These are phyloP conservation scores for Limanda limanda DNA, from an alignment of 2,113 vertebrate genomes.

Conservation along the genomic window DNA sequence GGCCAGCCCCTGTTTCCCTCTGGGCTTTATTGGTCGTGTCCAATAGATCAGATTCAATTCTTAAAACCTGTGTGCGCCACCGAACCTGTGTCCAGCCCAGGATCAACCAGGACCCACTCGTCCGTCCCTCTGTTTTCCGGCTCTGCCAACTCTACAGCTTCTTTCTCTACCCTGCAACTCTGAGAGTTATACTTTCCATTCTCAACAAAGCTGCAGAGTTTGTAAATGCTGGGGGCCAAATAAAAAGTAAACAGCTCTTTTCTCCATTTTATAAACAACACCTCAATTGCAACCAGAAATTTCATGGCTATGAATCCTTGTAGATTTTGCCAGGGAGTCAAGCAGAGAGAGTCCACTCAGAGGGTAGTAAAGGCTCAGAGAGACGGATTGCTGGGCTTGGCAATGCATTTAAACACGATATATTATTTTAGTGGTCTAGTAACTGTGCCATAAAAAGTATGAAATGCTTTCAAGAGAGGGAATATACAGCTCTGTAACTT, in stretches of 20 bases:
- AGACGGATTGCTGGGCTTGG: constrained; percentile 53
- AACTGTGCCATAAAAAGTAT: constrained; percentile 27
- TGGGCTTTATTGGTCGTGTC: constrained; percentile 41
- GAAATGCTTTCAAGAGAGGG: neutral
- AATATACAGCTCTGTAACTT: neutral
- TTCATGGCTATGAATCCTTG: constrained; percentile 57
- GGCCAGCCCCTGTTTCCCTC: constrained; percentile 6
- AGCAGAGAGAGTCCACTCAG: constrained; percentile 35
- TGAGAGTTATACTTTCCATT: constrained; percentile 70
- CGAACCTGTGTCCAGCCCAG: neutral
- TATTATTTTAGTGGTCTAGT: constrained; percentile 32
- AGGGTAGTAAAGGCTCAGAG: constrained; percentile 55
- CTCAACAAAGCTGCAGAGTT: constrained; percentile 31
- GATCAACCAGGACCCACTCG: constrained; percentile 19
- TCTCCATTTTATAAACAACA: constrained; percentile 61
- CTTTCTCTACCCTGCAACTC: constrained; percentile 32
- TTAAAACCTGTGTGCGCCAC: constrained; percentile 30
- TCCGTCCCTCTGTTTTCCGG: neutral
- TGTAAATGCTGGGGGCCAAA: constrained; percentile 52
- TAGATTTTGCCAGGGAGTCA: constrained; percentile 33
- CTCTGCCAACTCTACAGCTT: constrained; percentile 1
- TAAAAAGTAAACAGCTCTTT: constrained; percentile 69
- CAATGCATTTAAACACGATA: constrained; percentile 42
- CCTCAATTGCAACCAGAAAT: constrained; percentile 65
- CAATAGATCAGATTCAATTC: constrained; percentile 43